A percentile compares a stretch with the other conserved stretches of the same genome.
Conservation (phyloP, 2,888 invertebrate species). For the Ephialtes manifestator region DNA sequence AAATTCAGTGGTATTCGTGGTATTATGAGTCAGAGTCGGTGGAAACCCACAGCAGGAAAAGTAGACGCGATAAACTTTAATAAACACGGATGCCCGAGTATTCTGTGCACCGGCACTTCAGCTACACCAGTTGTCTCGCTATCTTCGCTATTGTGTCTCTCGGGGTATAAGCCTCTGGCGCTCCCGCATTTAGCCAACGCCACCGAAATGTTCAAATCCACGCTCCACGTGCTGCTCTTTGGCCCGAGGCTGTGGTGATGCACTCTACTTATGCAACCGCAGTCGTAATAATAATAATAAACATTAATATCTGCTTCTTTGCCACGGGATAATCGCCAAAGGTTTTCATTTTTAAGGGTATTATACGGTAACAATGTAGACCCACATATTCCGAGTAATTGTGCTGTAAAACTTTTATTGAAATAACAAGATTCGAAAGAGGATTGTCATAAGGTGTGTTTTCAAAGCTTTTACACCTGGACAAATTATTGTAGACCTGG, state of each 20-base stretch:
- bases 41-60: constrained; percentile 2
- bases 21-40: constrained; percentile 22
- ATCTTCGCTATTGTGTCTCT: constrained; percentile 48
- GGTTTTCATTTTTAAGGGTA: neutral
- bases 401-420: neutral
- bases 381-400: neutral
- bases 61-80: constrained; percentile 57
- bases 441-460: neutral
- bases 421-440: neutral
- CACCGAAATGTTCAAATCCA: constrained; percentile 17
- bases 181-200: constrained; percentile 25
- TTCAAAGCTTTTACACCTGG: neutral
- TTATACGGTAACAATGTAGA: neutral
- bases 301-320: constrained; percentile 14
- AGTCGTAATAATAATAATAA: constrained; percentile 20
- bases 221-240: constrained; percentile 19
- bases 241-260: neutral
- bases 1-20: neutral
- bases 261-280: constrained; percentile 3
- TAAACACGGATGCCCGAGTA: constrained; percentile 47
- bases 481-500: neutral
- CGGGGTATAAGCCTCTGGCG: constrained; percentile 18
- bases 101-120: constrained; percentile 1
- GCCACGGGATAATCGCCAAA: neutral
- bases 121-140: constrained; percentile 40